phyloP scores from a whole-genome alignment of 37 sponge, comb jelly and placozoan species.

The Amphimedon queenslandica region DNA sequence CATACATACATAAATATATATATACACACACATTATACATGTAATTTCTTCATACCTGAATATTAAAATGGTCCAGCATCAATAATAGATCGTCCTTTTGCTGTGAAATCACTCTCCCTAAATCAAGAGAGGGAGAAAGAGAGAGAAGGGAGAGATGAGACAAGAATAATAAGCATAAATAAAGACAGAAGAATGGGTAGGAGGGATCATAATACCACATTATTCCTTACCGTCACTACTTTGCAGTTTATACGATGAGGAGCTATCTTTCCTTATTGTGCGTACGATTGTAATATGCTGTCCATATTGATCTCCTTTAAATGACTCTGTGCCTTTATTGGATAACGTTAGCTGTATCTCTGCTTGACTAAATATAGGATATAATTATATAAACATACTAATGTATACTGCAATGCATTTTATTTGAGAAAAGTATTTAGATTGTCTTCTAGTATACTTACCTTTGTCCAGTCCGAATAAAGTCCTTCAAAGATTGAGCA shows the following conservation, averaged over 20 bases:
- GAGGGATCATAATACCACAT: neutral
- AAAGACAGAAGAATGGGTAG: no score
- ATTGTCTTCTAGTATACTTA: conserved; percentile 6
- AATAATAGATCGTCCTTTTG: conserved; percentile 81
- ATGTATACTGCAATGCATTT: neutral
- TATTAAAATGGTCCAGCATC: conserved; percentile 88
- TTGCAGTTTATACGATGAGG: conserved; percentile 81
- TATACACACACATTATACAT: conserved; percentile 9
- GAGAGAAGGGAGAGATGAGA: neutral
- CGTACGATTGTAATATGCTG: conserved; percentile 64
- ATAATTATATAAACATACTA: neutral
- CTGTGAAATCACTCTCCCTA: neutral
- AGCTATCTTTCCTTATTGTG: conserved; percentile 60
- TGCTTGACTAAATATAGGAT: conserved; percentile 51
- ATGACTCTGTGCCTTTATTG: conserved; percentile 76
- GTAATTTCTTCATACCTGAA: conserved; percentile 57
- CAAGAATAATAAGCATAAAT: no score
- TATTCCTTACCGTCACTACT: conserved; percentile 6
- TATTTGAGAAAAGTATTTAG: neutral
- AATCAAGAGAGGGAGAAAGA: neutral
- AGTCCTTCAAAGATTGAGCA: conserved; percentile 77
- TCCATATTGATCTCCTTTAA: conserved; percentile 71
- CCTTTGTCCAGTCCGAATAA: conserved; percentile 76
- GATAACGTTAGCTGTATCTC: conserved; percentile 54
- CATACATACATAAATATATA: conserved; percentile 17